A percentile compares a stretch with the other conserved stretches of the same genome.
Conservation (phyloP, 1,140 invertebrate genomes). For the Pachypsylla venusta region DNA sequence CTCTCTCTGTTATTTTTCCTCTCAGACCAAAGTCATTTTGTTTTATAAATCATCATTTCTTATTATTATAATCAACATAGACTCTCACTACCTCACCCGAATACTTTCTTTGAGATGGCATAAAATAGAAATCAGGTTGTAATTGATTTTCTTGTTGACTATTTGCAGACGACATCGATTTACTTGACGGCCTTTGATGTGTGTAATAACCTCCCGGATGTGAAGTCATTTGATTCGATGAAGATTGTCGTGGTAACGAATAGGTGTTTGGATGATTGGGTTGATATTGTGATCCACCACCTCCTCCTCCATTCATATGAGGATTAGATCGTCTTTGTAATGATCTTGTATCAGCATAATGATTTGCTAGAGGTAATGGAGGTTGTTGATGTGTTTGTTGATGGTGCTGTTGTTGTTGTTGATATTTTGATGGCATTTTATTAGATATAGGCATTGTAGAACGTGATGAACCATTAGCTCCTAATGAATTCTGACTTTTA, state of each 20-base stretch:
- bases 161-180: conserved; percentile 15
- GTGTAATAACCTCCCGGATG: conserved; percentile 36
- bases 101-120: conserved; percentile 84
- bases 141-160: conserved; percentile 28
- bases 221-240: conserved; percentile 26
- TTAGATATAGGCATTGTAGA: conserved; percentile 20
- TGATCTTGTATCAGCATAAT: conserved; percentile 42
- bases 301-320: too few species aligned
- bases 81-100: conserved; percentile 83
- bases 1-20: too few species aligned
- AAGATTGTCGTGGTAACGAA: conserved; percentile 33
- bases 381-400: background rate
- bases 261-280: conserved; percentile 32
- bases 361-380: conserved; percentile 25
- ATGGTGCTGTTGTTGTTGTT: conserved; percentile 8
- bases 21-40: too few species aligned
- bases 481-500: conserved; percentile 35
- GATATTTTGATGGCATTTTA: conserved; percentile 13
- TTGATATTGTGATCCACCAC: conserved; percentile 16
- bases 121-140: conserved; percentile 83
- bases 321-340: conserved; percentile 42
- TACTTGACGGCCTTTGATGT: conserved; percentile 29
- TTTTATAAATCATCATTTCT: too few species aligned
- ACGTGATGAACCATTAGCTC: conserved; percentile 20
- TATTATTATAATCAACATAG: conserved; percentile 65